Conservation (phyloP, 2,888 invertebrate species). For the Punctoribates punctum region DNA sequence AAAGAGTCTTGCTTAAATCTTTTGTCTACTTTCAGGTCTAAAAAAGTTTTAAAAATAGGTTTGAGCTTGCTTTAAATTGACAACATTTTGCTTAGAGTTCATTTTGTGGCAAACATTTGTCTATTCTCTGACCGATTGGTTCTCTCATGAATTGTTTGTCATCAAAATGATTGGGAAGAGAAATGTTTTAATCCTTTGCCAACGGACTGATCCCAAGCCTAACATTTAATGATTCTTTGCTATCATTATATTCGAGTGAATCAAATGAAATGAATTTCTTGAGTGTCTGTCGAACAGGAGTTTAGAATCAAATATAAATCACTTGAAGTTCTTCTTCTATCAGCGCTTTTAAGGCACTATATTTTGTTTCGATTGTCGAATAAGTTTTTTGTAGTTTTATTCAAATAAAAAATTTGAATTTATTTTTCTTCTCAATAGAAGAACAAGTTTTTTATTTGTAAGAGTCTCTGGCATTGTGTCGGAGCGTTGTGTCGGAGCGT, state of each 20-base stretch:
- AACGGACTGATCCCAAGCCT: slow-evolving; percentile 14
- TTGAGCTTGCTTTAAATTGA: too few relatives aligned
- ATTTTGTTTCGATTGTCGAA: neutral
- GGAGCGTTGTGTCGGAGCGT: too few relatives aligned
- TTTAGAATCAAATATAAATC: neutral
- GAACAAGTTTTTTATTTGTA: neutral
- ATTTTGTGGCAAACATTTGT: neutral
- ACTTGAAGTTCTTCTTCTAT: slow-evolving; percentile 13
- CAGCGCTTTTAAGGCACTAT: neutral
- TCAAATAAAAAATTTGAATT: slow-evolving; percentile 10
- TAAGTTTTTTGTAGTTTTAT: slow-evolving; percentile 4
- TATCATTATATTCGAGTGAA: slow-evolving; percentile 14
- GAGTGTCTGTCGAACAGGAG: slow-evolving; percentile 10
- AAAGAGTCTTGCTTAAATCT: too few relatives aligned
- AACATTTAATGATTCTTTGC: slow-evolving; percentile 34
- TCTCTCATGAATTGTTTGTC: slow-evolving; percentile 32
- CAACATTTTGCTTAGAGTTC: too few relatives aligned
- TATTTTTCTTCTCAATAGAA: slow-evolving; percentile 8
- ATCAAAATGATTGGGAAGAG: slow-evolving; percentile 33
- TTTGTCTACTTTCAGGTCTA: too few relatives aligned
- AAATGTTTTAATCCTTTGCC: slow-evolving; percentile 32
- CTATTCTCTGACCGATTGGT: neutral
- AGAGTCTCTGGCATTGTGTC: neutral
- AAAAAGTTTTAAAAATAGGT: too few relatives aligned
- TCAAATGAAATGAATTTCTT: slow-evolving; percentile 32